Conservation (phyloP, 2,888 invertebrate genomes). For the Oithona nana region DNA sequence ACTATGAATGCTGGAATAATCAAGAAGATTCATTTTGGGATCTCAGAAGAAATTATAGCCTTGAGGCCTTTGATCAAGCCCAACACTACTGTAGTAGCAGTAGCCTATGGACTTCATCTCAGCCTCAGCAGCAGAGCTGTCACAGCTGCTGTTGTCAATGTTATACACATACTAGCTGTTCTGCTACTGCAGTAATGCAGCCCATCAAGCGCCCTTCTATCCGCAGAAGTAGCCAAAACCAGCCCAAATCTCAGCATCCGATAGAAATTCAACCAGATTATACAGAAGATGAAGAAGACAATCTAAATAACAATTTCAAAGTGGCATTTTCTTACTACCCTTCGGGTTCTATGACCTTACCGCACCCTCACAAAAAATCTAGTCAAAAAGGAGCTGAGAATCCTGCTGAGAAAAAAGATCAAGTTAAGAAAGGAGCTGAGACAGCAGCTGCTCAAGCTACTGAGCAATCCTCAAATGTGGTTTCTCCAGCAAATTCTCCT, state of each 20-base stretch:
- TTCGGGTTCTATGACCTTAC: neutral
- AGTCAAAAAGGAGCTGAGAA: neutral
- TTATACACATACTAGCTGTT: neutral
- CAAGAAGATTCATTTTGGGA: too few species aligned
- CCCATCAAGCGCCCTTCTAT: neutral
- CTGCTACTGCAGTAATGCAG: neutral
- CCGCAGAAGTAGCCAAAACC: too few species aligned
- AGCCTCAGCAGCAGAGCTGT: neutral
- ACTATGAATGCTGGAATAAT: too few species aligned
- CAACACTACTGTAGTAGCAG: neutral
- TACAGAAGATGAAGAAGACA: neutral
- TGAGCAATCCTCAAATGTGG: too few species aligned
- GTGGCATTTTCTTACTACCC: neutral
- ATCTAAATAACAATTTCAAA: too few species aligned
- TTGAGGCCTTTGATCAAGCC: neutral
- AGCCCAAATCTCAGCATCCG: neutral
- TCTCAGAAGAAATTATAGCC: neutral
- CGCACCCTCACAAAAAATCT: neutral
- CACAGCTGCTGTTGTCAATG: neutral
- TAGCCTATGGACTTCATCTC: neutral
- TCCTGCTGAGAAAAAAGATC: too few species aligned
- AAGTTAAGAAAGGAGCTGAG: too few species aligned
- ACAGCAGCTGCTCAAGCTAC: too few species aligned
- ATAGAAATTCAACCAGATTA: neutral
- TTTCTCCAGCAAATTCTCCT: too few species aligned